These are phyloP conservation scores for Trypoxylon attenuatum DNA, from an alignment of 2,888 invertebrate genomes.

Conservation along the genomic window DNA sequence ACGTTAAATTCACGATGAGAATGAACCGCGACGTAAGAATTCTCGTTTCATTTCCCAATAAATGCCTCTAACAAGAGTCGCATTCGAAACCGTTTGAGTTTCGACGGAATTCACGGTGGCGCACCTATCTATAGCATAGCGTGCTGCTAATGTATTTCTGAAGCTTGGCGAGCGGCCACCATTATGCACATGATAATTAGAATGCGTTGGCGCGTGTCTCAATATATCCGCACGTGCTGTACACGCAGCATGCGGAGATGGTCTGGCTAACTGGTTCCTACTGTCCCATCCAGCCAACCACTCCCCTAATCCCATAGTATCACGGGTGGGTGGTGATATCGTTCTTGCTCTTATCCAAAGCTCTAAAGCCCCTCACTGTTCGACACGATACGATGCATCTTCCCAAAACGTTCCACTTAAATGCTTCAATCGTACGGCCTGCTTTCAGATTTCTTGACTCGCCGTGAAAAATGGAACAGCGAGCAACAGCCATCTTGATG, in stretches of 20 bases:
- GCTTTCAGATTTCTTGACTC: too few species aligned
- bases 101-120: conserved; percentile 57
- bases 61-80: conserved; percentile 6
- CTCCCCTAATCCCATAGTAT: conserved; percentile 15
- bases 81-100: conserved; percentile 22
- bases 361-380: conserved; percentile 24
- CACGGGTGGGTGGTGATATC: conserved; percentile 30
- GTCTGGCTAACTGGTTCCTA: conserved; percentile 33
- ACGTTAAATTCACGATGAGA: too few species aligned
- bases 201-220: conserved; percentile 75
- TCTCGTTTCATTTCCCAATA: conserved; percentile 23
- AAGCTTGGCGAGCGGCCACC: conserved; percentile 73
- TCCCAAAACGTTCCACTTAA: conserved; percentile 28
- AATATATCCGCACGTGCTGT: conserved; percentile 71
- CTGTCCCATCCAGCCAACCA: conserved; percentile 29
- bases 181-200: conserved; percentile 75
- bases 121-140: conserved; percentile 66
- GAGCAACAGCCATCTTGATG: too few species aligned
- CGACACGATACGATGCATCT: conserved; percentile 18
- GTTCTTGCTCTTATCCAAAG: conserved; percentile 26
- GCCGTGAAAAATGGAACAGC: too few species aligned
- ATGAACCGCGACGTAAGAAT: too few species aligned
- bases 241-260: conserved; percentile 45
- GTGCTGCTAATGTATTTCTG: conserved; percentile 72
- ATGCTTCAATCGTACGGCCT: too few species aligned